Base-by-base conservation (phyloP, 2,888 invertebrate species). In the Diadegma fenestrale region DNA sequence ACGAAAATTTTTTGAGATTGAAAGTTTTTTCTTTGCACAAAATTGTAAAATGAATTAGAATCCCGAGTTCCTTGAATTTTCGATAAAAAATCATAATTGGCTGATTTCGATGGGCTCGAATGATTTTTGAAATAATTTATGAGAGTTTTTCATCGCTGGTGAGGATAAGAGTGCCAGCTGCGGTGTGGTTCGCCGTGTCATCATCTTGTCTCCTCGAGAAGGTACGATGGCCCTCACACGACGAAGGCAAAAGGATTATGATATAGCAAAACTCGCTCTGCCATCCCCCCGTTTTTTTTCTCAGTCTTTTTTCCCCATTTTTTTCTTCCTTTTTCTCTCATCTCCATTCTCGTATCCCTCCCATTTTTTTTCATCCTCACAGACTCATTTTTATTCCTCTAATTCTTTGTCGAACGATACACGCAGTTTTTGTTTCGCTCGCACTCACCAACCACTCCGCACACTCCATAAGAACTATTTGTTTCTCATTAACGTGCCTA, bases 401-500 rank as follows among this genome's bases (percentile, higher is more conserved):
- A 45, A 80, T 73, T 81, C 68, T 69, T 61, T 51, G 77, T 68
- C 66, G 72, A 80, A 76, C 69, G 69, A 58, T 45, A 77, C 19
- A 41, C n/a, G n/a, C 37, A 26, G 22, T 64, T 37, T 61, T 37
- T 54, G 30, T 48, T 76, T 80, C 76, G 45, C 71, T 51, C 68
- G 33, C 66, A 68, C 61, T 64, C 78, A 75, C 76, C 64, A 80
- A 17, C 68, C 4, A n/a, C 41, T 51, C 26, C 41, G 22, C 69
- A 51, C 71, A 75, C 63, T 87, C 85, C 61, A 85, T 86, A 88
- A 66, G 68, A 78, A 88, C 89, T 92, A 92, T 93, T 93, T 92
- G 91, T 91, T 92, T 91, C 92, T 93, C 92, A 92, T 93, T 93
- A 93, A 92, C 91, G 88, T 85, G 84, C 83, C 89, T 79, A 89